Evolutionary conservation across 2,113 vertebrate genomes (phyloP).

Genomic region (Bolborhynchus lineola): DNA sequence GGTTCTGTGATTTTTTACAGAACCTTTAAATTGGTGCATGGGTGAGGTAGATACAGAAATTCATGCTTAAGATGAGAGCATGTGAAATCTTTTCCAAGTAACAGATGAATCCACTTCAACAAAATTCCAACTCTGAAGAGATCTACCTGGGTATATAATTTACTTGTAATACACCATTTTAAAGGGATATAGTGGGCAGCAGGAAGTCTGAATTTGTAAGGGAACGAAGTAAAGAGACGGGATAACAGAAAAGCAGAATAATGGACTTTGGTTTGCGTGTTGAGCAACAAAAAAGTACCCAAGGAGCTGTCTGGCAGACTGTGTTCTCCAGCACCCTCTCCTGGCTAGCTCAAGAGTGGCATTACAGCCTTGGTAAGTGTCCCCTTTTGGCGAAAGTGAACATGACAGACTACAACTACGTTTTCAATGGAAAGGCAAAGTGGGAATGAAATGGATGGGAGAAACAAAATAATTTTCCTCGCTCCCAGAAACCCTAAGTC

Average conservation of each 20-base stretch:
- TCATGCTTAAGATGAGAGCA: background rate
- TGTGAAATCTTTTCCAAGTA: background rate
- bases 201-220: background rate
- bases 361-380: background rate
- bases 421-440: background rate
- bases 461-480: background rate
- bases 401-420: background rate
- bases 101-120: background rate
- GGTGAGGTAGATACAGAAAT: background rate
- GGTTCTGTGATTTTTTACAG: background rate
- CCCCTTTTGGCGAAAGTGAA: background rate
- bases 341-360: background rate
- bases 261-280: background rate
- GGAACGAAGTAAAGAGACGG: background rate
- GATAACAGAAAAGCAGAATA: background rate
- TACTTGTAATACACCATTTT: background rate
- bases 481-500: background rate
- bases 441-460: background rate
- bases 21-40: background rate
- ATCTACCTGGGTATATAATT: background rate
- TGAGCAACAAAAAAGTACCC: background rate
- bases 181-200: background rate
- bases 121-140: background rate
- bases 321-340: conserved; percentile 20
- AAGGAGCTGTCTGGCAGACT: background rate